Conservation (phyloP, 2,113 vertebrate genomes). For the Chauna torquata region DNA sequence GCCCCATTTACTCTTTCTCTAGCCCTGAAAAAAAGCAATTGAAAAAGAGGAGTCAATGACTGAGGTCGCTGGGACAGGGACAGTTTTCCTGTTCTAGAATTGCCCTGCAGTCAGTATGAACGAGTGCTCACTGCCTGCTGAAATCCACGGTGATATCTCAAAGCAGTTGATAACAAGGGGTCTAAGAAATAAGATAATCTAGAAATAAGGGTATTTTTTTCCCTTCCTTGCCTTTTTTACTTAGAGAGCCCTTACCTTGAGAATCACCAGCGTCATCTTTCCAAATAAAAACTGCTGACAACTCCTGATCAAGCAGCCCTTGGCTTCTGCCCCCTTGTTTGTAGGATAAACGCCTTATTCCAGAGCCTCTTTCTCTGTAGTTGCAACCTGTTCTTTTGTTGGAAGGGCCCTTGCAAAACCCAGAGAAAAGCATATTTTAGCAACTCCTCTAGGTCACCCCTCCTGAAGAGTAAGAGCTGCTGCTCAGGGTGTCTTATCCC, state of each 20-base stretch:
- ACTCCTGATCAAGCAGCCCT: background rate
- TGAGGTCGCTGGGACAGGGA: background rate
- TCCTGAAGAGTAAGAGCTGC: background rate
- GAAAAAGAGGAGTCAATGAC: background rate
- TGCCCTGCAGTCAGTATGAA: background rate
- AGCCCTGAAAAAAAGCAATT: background rate
- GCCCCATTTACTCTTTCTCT: background rate
- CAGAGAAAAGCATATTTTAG: background rate
- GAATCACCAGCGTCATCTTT: background rate
- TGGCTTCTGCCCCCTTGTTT: background rate
- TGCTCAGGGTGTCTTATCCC: background rate
- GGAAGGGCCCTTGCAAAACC: background rate
- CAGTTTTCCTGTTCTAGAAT: background rate
- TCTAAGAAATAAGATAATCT: background rate
- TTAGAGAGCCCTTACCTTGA: background rate
- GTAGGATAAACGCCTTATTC: background rate
- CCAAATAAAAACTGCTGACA: background rate
- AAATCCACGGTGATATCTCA: background rate
- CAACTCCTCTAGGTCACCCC: background rate
- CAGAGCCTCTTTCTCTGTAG: background rate
- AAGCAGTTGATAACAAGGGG: background rate
- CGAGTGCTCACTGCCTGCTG: background rate
- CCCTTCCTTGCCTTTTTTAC: background rate
- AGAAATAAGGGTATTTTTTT: background rate
- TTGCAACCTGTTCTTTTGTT: background rate